A percentile compares a stretch with the other conserved stretches of the same genome.
Conservation (phyloP, 2,888 invertebrate species). For the Tinea trinotella region DNA sequence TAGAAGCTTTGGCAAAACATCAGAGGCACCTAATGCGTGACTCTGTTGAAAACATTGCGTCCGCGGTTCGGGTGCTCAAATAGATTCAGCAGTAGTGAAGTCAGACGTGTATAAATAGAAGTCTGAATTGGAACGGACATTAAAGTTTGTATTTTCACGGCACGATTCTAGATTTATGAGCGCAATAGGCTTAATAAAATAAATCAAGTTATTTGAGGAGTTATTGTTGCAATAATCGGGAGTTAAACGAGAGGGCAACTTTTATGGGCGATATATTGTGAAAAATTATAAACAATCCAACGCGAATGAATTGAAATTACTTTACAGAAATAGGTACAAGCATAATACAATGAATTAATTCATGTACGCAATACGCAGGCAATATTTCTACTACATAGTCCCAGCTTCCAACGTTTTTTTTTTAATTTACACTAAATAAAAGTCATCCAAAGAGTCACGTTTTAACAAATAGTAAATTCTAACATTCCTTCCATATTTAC, state of each 20-base stretch:
- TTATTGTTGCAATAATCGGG: conserved; percentile 9
- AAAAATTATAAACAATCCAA: background rate
- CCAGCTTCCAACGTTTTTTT: too few species aligned
- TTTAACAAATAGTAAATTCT: conserved; percentile 15
- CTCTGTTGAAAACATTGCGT: conserved; percentile 33
- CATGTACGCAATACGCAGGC: too few species aligned
- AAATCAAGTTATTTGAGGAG: conserved; percentile 27
- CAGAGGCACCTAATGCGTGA: conserved; percentile 32
- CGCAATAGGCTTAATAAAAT: conserved; percentile 30
- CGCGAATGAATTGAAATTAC: background rate
- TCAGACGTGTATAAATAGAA: conserved; percentile 57
- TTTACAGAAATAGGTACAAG: background rate
- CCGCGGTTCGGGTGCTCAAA: background rate
- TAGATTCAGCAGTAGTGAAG: conserved; percentile 34
- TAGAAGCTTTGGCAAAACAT: conserved; percentile 35
- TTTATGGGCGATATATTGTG: background rate
- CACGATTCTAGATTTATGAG: conserved; percentile 39
- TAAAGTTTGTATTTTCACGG: conserved; percentile 40
- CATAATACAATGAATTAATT: too few species aligned
- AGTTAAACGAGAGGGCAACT: background rate
- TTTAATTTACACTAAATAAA: too few species aligned
- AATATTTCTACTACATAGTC: too few species aligned
- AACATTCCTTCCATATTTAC: conserved; percentile 21
- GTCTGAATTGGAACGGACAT: conserved; percentile 39
- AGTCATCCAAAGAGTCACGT: background rate